These are phyloP conservation scores for Lomographa bimaculata DNA, from an alignment of 2,888 invertebrate genomes.

Conservation along the genomic window DNA sequence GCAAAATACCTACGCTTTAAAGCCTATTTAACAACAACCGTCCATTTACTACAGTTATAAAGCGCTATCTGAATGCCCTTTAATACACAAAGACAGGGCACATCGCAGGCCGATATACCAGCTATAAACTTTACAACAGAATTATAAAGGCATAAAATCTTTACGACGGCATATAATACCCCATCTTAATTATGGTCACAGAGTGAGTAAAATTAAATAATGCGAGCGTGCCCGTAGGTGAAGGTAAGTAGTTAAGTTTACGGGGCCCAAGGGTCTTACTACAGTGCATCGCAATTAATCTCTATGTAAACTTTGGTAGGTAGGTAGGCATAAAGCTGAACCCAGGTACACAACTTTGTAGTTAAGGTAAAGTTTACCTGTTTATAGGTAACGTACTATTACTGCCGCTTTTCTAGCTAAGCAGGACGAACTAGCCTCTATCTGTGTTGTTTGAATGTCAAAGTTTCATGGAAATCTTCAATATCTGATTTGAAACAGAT, in stretches of 20 bases:
- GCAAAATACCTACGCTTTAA: too few relatives aligned
- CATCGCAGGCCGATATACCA: constrained; percentile 14
- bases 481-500: too few relatives aligned
- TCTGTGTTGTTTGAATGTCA: too few relatives aligned
- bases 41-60: constrained; percentile 7
- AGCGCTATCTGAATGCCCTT: constrained; percentile 7
- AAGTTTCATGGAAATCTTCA: too few relatives aligned
- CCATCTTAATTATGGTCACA: constrained; percentile 28
- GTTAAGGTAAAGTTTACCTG: too few relatives aligned
- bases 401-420: too few relatives aligned
- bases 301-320: constrained; percentile 20
- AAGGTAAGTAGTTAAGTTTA: constrained; percentile 23
- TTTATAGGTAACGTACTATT: too few relatives aligned
- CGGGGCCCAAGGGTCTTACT: constrained; percentile 11
- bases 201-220: constrained; percentile 26
- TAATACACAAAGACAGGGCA: constrained; percentile 17
- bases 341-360: constrained; percentile 4
- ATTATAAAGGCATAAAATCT: constrained; percentile 24
- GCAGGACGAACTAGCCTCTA: too few relatives aligned
- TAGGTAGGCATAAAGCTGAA: constrained; percentile 3
- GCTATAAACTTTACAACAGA: constrained; percentile 24
- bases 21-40: not conserved
- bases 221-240: constrained; percentile 10
- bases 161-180: constrained; percentile 23
- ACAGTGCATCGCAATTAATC: constrained; percentile 23